Conservation (phyloP, 2,888 invertebrate species). For the Galerucella nymphaeae region DNA sequence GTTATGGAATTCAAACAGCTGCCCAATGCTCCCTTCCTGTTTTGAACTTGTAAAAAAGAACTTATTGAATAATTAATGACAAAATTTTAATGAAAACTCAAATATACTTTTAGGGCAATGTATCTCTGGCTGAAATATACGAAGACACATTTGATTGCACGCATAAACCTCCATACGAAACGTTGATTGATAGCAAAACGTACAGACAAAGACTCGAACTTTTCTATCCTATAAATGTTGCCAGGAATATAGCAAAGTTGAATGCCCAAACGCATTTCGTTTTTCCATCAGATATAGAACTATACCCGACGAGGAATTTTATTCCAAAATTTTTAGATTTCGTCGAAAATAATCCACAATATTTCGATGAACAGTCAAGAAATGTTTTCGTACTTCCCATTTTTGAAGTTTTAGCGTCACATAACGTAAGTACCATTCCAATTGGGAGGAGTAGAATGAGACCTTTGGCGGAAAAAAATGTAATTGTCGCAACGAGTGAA, state of each 20-base stretch:
- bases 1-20: too few species aligned
- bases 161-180: constrained; percentile 74
- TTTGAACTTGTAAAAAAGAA: too few species aligned
- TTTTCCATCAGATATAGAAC: constrained; percentile 58
- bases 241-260: constrained; percentile 56
- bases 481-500: too few species aligned
- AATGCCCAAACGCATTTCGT: constrained; percentile 56
- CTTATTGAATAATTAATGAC: too few species aligned
- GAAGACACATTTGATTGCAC: constrained; percentile 74
- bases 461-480: too few species aligned
- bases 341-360: constrained; percentile 43
- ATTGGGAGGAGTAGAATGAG: too few species aligned
- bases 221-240: constrained; percentile 58
- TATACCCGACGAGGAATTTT: constrained; percentile 55
- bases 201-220: constrained; percentile 53
- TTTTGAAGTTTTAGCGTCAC: constrained; percentile 52
- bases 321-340: constrained; percentile 52
- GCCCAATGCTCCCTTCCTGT: too few species aligned
- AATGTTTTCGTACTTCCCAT: constrained; percentile 55
- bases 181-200: constrained; percentile 69
- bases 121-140: constrained; percentile 46
- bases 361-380: constrained; percentile 38
- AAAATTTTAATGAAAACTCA: background rate
- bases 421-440: constrained; percentile 22
- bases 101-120: constrained; percentile 36